Conservation (phyloP, 2,113 vertebrate species). For the Macquaria ambigua region DNA sequence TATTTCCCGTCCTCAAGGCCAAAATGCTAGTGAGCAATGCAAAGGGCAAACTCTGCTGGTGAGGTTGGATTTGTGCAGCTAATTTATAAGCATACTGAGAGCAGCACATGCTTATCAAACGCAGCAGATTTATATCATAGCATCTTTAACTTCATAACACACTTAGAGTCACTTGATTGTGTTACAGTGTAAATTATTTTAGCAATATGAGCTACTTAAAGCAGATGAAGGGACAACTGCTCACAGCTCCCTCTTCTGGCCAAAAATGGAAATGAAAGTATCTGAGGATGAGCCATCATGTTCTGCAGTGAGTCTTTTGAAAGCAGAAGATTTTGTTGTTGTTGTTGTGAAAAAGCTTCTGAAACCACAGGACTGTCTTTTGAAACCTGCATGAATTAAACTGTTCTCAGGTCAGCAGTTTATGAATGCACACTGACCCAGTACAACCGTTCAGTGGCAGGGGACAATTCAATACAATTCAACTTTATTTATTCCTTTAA, state of each 20-base stretch:
- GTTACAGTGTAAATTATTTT: background rate
- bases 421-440: background rate
- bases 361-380: background rate
- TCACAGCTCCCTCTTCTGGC: conserved; percentile 60
- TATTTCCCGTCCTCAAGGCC: conserved; percentile 38
- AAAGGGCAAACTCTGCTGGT: conserved; percentile 27
- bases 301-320: background rate
- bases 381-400: background rate
- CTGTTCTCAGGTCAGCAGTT: background rate
- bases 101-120: background rate
- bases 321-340: background rate
- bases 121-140: background rate
- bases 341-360: background rate
- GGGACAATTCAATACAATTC: background rate
- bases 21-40: background rate
- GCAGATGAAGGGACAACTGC: background rate
- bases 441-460: background rate
- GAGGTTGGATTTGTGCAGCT: conserved; percentile 12
- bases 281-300: background rate
- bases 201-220: background rate
- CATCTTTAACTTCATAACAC: background rate
- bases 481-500: conserved; percentile 3
- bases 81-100: background rate
- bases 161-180: background rate
- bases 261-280: background rate